Evolutionary conservation across 2,797 vertebrate species (phyloP).

Genomic region (Hemitrygon akajei): DNA sequence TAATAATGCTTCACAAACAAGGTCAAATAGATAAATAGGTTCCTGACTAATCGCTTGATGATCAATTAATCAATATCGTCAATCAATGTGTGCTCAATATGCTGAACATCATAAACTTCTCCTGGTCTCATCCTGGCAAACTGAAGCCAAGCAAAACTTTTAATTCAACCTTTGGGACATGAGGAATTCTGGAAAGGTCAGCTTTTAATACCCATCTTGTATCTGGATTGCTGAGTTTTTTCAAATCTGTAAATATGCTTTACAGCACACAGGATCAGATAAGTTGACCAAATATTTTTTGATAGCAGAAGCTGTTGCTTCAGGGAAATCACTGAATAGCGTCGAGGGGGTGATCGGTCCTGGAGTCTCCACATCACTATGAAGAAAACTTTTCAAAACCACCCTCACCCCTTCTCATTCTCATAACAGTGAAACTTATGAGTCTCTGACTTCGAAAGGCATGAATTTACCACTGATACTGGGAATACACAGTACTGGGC

Average conservation of each 20-base stretch:
- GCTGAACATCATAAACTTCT: not conserved
- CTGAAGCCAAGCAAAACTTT: not conserved
- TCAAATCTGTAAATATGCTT: too few relatives aligned
- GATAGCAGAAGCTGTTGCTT: not conserved
- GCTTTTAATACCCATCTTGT: too few relatives aligned
- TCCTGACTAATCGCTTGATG: not conserved
- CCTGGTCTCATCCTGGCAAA: not conserved
- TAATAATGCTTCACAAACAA: not conserved
- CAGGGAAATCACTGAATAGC: not conserved
- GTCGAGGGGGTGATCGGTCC: not conserved
- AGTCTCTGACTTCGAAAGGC: not conserved
- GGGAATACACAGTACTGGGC: not conserved
- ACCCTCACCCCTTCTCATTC: not conserved
- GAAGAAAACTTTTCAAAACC: not conserved
- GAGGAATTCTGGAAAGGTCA: too few relatives aligned
- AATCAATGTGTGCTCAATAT: not conserved
- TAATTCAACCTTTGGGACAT: too few relatives aligned
- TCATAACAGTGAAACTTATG: not conserved
- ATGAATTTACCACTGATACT: not conserved
- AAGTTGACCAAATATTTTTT: not conserved
- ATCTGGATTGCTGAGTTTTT: too few relatives aligned
- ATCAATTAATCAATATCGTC: not conserved
- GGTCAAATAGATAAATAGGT: not conserved
- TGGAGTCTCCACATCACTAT: not conserved
- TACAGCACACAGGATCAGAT: not conserved